Evolutionary conservation across 2,797 vertebrate genomes (phyloP).

Genomic region (Dallia pectoralis): DNA sequence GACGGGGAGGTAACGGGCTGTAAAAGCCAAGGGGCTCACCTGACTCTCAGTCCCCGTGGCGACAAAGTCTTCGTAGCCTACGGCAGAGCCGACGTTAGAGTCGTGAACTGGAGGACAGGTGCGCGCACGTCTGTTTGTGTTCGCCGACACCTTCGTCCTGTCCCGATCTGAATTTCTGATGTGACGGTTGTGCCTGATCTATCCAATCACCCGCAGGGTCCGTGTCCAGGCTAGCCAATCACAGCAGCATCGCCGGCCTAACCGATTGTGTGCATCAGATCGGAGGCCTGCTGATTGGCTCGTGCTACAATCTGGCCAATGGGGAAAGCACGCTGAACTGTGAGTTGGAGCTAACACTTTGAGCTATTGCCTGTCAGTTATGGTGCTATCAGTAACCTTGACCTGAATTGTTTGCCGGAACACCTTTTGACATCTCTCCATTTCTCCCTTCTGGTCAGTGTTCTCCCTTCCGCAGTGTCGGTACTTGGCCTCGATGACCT

Average conservation of each 20-base stretch:
- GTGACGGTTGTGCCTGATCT: no score
- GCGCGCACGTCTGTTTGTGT: neutral
- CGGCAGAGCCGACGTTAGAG: constrained; percentile 71
- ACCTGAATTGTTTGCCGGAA: neutral
- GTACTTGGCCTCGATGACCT: constrained; percentile 75
- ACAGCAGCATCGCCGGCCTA: constrained; percentile 75
- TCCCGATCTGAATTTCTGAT: constrained; percentile 32
- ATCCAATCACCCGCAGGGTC: constrained; percentile 69
- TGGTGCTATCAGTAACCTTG: neutral
- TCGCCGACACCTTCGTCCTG: neutral
- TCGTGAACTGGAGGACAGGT: constrained; percentile 74
- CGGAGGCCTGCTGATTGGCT: constrained; percentile 75
- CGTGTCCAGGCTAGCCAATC: constrained; percentile 79
- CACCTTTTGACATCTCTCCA: neutral
- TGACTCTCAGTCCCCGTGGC: constrained; percentile 72
- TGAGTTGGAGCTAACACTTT: constrained; percentile 56
- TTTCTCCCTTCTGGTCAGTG: constrained; percentile 56
- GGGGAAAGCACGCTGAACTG: constrained; percentile 77
- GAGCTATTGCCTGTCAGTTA: neutral
- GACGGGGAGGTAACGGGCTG: constrained; percentile 69
- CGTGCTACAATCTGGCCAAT: constrained; percentile 78
- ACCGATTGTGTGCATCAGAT: constrained; percentile 80
- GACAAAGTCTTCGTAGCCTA: constrained; percentile 72
- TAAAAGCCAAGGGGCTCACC: constrained; percentile 45
- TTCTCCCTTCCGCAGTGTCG: constrained; percentile 73